Conservation (phyloP, 2,888 invertebrate genomes). For the Antheraea assamensis region DNA sequence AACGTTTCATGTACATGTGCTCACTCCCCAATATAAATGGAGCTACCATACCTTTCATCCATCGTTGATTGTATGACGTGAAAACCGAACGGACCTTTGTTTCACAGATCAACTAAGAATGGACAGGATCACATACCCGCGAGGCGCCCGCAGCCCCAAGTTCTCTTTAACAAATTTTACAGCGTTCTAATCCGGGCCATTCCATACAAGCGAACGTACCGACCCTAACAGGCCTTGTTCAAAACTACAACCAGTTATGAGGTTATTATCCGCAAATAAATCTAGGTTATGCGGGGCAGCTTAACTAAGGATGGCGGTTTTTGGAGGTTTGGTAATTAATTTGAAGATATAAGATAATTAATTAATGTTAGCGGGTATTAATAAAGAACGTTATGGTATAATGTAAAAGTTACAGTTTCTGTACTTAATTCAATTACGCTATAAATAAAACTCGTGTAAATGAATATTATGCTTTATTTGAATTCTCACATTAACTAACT, state of each 20-base stretch:
- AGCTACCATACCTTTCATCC: constrained; percentile 31
- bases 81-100: not conserved
- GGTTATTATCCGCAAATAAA: constrained; percentile 75
- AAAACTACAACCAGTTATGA: constrained; percentile 62
- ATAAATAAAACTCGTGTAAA: not conserved
- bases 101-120: constrained; percentile 41
- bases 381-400: not conserved
- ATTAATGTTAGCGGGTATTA: constrained; percentile 28
- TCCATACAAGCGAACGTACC: constrained; percentile 52
- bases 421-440: not conserved
- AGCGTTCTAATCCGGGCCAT: constrained; percentile 75
- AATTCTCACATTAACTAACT: not conserved
- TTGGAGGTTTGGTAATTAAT: constrained; percentile 62
- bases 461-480: not conserved
- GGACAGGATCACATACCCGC: constrained; percentile 50
- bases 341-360: constrained; percentile 52
- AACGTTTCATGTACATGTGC: constrained; percentile 59
- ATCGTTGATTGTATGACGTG: not conserved
- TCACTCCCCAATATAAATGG: constrained; percentile 43
- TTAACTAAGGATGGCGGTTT: constrained; percentile 47
- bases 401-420: not conserved
- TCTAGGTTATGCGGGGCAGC: constrained; percentile 66
- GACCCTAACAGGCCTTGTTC: constrained; percentile 72
- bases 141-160: constrained; percentile 68
- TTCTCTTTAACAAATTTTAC: constrained; percentile 80